Evolutionary conservation across 2,888 invertebrate species (phyloP).

Genomic region (Papilio elwesi): DNA sequence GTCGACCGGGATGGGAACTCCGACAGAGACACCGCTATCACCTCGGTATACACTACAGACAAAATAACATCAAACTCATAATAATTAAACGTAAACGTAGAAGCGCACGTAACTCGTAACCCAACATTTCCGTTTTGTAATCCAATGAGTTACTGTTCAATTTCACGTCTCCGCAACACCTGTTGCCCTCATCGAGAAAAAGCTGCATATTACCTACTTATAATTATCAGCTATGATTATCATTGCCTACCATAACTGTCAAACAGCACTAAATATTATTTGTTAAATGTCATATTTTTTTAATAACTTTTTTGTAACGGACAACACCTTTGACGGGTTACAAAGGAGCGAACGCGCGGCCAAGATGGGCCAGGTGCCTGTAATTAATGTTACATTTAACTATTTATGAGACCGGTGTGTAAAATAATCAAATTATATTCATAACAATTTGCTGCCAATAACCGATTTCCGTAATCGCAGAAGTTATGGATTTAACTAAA

Average conservation of each 20-base stretch:
- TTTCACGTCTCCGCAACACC: slow-evolving; percentile 61
- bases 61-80: not conserved
- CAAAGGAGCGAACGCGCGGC: slow-evolving; percentile 63
- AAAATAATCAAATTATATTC: slow-evolving; percentile 50
- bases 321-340: slow-evolving; percentile 73
- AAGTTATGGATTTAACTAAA: slow-evolving; percentile 1
- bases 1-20: not conserved
- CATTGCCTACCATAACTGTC: slow-evolving; percentile 82
- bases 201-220: slow-evolving; percentile 66
- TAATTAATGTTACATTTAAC: slow-evolving; percentile 57
- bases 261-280: slow-evolving; percentile 82
- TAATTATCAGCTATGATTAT: slow-evolving; percentile 74
- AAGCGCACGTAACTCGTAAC: not conserved
- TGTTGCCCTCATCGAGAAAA: slow-evolving; percentile 68
- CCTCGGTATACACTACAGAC: not conserved
- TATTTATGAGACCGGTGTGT: slow-evolving; percentile 38
- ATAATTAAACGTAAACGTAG: not conserved
- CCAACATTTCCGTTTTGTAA: slow-evolving; percentile 44
- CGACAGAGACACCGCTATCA: not conserved
- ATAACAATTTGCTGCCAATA: slow-evolving; percentile 27
- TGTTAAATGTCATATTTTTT: slow-evolving; percentile 78
- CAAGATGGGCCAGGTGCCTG: slow-evolving; percentile 66
- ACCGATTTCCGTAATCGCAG: slow-evolving; percentile 1
- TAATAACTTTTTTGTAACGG: slow-evolving; percentile 70
- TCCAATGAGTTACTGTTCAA: slow-evolving; percentile 50